Evolutionary conservation across 2,797 vertebrate genomes (phyloP), one percentile per base, ranked within the genome.

Genomic region (Semaprochilodus insignis): DNA sequence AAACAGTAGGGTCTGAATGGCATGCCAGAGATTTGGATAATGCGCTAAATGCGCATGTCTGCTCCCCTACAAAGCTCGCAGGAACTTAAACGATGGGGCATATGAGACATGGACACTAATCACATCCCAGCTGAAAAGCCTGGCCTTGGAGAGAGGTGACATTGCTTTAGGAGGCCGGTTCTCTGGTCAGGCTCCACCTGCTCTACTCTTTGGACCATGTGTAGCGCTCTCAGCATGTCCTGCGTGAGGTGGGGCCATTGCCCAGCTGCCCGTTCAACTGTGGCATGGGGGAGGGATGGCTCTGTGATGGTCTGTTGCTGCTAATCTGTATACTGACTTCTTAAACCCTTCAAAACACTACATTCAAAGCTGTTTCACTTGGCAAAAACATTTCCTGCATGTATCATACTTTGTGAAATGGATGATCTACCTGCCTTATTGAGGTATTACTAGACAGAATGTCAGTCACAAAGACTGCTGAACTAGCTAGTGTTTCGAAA

Each of bases 111-210:
- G 21, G 62, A 70, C 81, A 84, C 74, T 84, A 78, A 78, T 74
- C 73, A 78, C 82, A 84, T 87, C 83, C 87, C 85, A 76, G 78
- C 78, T 78, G 75, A 85, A 87, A 70, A 82, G 80, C 67, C 87
- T 74, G 83, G 86, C 87, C 86, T 86, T 87, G 86, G 59, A 81
- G 74, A 84, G 85, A 86, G 87, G 87, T 86, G 88, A 87, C 81
- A 74, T 85, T 88, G 74, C 81, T 83, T 67, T 31, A 74, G 59
- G 78, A 85, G 80, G 78, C 77, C 8, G 48, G 66, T 83, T 74
- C 51, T 79, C 51, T 51, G 81, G 83, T 81, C 71, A 19, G 69
- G 55, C 74, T 55, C 74, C 88, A 88, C 84, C 88, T 89, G 88
- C 85, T 83, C 87, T 89, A 87, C 81, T 83, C 63, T 57, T 36